Base-by-base conservation (phyloP, 2,113 vertebrate species). In the Toxotes chatareus region DNA sequence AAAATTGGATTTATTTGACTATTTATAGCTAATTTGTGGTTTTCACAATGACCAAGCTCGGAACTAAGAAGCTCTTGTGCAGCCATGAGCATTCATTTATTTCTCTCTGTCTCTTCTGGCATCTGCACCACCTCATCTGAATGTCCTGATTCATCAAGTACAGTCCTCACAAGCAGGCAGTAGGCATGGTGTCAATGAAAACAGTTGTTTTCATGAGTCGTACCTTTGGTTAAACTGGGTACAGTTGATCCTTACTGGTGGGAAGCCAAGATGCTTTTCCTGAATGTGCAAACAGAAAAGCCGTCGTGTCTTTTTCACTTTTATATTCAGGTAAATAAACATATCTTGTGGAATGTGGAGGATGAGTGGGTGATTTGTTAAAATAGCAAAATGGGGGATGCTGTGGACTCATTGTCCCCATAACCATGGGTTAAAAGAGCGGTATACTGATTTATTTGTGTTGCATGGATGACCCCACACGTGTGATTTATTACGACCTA, bases 141-240 rank as follows among this genome's bases (percentile, higher is more conserved):
- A 80, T 77, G 71, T 63, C 36, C 70, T 27, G 42, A 83, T 75
- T 85, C 79, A 79, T 70, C 1, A 55, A n/a, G 61, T 7, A 7
- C 17, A 7, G 38, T 69, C n/a, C 14, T 56, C 57, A 46, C 19
- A 4, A 14, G 53, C 44, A 65, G 63, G 65, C 56, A 47, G 56
- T 3, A 3, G 79, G 80, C 77, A 21, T 13, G 21, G 31, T 8
- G 42, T 86, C 86, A 88, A 46, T 66, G 19, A 55, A 83, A 89
- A 70, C 62, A 73, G 31, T 0, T 0, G 31, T 60, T 65, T 76
- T 34, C 10, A 61, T 32, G 34, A 78, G 60, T 17, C 2, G 31
- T 7, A 46, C 71, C 53, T 59, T 79, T 5, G 44, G 49, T 55
- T 12, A 23, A 46, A 49, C 36, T 42, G 36, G 57, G 73, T 23